Conservation (phyloP, 2,113 vertebrate species). For the Ranitomeya imitator region DNA sequence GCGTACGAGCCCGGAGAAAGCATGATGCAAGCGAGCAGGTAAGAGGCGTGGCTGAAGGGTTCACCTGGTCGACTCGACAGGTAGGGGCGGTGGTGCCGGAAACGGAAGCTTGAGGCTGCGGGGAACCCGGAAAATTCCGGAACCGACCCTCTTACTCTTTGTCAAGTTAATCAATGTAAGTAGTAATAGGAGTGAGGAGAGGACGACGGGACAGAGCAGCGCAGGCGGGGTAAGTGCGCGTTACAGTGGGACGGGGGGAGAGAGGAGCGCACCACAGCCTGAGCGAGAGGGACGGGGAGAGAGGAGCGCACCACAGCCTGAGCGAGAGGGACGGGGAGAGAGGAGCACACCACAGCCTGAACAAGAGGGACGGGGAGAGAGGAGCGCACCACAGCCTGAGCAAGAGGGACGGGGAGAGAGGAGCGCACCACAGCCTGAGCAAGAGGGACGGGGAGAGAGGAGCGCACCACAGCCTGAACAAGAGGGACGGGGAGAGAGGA, state of each 20-base stretch:
- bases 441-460: too few species aligned
- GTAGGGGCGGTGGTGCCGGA: slow-evolving; percentile 48
- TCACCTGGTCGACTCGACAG: slow-evolving; percentile 46
- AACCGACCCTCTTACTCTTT: slow-evolving; percentile 32
- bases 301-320: too few species aligned
- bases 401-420: too few species aligned
- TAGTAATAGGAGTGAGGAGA: neutral
- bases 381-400: too few species aligned
- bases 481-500: too few species aligned
- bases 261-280: neutral
- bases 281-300: too few species aligned
- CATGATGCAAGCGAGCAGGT: slow-evolving; percentile 23
- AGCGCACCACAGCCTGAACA: too few species aligned
- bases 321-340: too few species aligned
- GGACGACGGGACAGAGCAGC: neutral
- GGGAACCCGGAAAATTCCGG: slow-evolving; percentile 38
- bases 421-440: too few species aligned
- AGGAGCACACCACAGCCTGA: too few species aligned
- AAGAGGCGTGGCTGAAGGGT: neutral
- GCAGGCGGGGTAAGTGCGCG: neutral
- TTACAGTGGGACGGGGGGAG: neutral
- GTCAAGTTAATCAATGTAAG: slow-evolving; percentile 40
- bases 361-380: too few species aligned
- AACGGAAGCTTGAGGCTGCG: slow-evolving; percentile 33
- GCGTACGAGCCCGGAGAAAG: neutral